Base-by-base conservation (phyloP, 2,888 invertebrate genomes). In the Notodromas monacha region DNA sequence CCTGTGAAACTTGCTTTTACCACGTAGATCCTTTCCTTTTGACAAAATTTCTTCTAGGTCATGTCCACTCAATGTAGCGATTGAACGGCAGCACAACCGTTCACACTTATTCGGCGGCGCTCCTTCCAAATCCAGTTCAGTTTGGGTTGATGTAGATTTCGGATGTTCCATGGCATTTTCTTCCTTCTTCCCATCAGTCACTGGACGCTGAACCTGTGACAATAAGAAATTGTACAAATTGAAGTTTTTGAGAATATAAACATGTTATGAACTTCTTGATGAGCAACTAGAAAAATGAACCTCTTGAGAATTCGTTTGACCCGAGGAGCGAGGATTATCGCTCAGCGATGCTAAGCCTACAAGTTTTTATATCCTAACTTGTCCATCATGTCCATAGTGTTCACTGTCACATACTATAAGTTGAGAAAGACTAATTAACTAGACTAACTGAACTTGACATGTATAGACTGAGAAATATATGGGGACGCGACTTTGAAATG, bases 1-100 rank as follows among this genome's bases (percentile, higher is more conserved):
- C 21, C 21, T 21, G 21, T 21, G 21, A 21, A 21, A 21, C 21
- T 21, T 21, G 21, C 21, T 21, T 21, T 21, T 21, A 21, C 21
- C 21, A 21, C 21, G 21, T 21, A 21, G 21, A 21, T 21, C 21
- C 21, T 21, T 21, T 21, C 21, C 21, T 21, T 21, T 21, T 21
- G 21, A 21, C 21, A 21, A 21, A 21, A 21, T 21, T 21, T 21
- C 21, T 21, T 21, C 21, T 21, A 21, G 21, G 21, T 21, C 21
- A 21, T 21, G 21, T 21, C 21, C 21, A 21, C 21, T 21, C 21
- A 21, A 21, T 21, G 21, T 21, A 21, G 21, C 21, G 21, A 21
- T 21, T 21, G 21, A 21, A 21, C 21, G 21, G 21, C 21, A 21
- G 21, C 21, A 21, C 21, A 21, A 21, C 21, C 21, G 21, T 21